Percentiles rank a stretch among this genome's conserved stretches.
These are phyloP conservation scores for Napeogenes sylphis DNA, from an alignment of 2,888 invertebrate species.

Conservation along the genomic window DNA sequence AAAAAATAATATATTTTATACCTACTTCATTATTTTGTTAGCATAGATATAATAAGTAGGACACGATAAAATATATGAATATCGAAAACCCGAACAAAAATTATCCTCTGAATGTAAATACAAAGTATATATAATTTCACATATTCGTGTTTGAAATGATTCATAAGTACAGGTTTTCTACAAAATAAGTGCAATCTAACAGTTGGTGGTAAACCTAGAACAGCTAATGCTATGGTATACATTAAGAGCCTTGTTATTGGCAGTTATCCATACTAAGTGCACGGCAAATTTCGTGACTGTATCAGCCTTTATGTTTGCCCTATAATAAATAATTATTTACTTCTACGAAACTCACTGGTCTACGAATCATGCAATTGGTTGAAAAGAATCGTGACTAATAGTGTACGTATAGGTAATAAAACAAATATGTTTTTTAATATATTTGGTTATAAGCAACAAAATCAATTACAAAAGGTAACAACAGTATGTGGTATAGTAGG, in stretches of 20 bases:
- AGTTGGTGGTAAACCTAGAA: slow-evolving; percentile 33
- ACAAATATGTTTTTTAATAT: neutral
- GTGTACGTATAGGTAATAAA: neutral
- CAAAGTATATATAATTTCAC: neutral
- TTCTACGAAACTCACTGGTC: neutral
- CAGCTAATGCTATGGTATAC: slow-evolving; percentile 52
- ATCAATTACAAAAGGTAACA: slow-evolving; percentile 16
- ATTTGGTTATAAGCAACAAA: slow-evolving; percentile 6
- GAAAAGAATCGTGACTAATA: neutral
- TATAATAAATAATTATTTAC: slow-evolving; percentile 7
- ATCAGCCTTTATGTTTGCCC: slow-evolving; percentile 28
- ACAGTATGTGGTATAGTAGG: slow-evolving; percentile 28
- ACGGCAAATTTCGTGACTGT: slow-evolving; percentile 62
- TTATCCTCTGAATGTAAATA: too few species aligned
- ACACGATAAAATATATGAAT: too few species aligned
- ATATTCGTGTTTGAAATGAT: slow-evolving; percentile 3
- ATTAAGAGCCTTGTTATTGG: slow-evolving; percentile 48
- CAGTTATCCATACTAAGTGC: slow-evolving; percentile 57
- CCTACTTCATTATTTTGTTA: too few species aligned
- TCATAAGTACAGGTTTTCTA: slow-evolving; percentile 5
- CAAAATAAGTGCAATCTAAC: slow-evolving; percentile 49
- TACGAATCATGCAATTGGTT: neutral
- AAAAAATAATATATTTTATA: neutral
- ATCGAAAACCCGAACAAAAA: too few species aligned
- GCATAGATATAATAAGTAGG: too few species aligned